Base-by-base conservation (phyloP, 2,888 invertebrate genomes). In the Ferdinandea cuprea region DNA sequence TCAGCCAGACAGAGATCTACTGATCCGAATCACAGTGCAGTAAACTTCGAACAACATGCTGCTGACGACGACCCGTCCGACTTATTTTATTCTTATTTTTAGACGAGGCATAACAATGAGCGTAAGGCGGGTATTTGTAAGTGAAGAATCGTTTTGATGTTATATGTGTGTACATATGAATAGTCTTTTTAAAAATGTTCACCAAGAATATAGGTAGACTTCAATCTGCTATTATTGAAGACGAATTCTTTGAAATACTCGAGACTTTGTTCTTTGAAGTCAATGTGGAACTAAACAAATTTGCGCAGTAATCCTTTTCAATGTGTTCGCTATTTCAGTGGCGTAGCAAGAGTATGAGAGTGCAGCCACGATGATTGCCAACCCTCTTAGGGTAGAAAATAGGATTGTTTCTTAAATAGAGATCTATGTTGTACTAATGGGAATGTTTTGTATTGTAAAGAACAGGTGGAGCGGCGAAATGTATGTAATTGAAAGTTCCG, bases 21-120 rank as follows among this genome's bases (percentile, higher is more conserved):
- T 42, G 66, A 65, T 66, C 50, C 48, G 21, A 50, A 66, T 74
- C 65, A 13, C 25, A 35, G 63, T 46, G 44, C 54, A 72, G 4
- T 32, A 54, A 72, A 63, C 56, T 48, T 73, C 35, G 21, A 50
- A 65, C 32, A 30, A 37, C 56, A 44, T 32, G 40, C 40, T 21
- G 25, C 25, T 19, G 17, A 6, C 17, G 44, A 17, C 42, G 42
- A 11, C 17, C 1, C 17, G 3, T 32, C 28, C 9, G 13, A 6
- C 7, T 28, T 58, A 11, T 58, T 15, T 40, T n/a, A n/a, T 25
- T 58, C 7, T 58, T 28, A n/a, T 13, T 1, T 42, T 2, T 11
- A 28, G 2, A 58, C 25, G 25, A 25, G 42, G 42, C 37, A 17
- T 17, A n/a, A n/a, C n/a, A n/a, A n/a, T n/a, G n/a, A n/a, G n/a